Base-by-base conservation (phyloP, 1,140 invertebrate species). In the Drosophila lacertosa region DNA sequence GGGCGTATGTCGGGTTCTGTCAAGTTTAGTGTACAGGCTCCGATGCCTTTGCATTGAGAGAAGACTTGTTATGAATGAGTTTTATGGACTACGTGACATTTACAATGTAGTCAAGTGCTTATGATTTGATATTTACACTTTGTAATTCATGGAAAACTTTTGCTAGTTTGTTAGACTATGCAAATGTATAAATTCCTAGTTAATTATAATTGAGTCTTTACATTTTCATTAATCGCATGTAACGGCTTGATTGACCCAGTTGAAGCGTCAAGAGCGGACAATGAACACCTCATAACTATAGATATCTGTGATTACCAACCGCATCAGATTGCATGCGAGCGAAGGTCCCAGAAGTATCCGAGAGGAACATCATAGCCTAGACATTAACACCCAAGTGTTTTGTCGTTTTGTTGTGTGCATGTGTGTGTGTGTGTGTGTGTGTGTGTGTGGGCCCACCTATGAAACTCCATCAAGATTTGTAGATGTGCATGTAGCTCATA, bases 231-330 rank as follows among this genome's bases (percentile, higher is more conserved):
- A 18, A 24, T 18, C 62, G 33, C 59, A 26, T 55, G 39, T 32
- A 64, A 51, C n/a, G 37, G 48, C 33, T 64, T 76, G 71, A 83
- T 86, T 83, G 80, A 83, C 80, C 80, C 45, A 83, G 74, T 83
- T 83, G 42, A 64, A 64, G 69, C 39, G 54, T 58, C 7, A 65
- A 79, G 80, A 79, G 76, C 62, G 57, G 73, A 74, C 82, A 84
- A 81, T 84, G 82, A 81, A 84, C 81, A 84, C 82, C 82, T 84
- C 73, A 69, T 77, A 65, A 53, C 40, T 59, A 40, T 24, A 40
- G 35, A 40, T 54, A 29, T 26, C n/a, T 39, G 2, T 16, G 76
- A 79, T 79, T 80, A 70, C 65, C 54, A 69, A 69, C 79, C 76
- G 60, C 75, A 81, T 51, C 75, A 22, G n/a, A 6, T 62, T 22